Base-by-base conservation (phyloP, 2,797 vertebrate genomes). In the Halcyon smyrnensis region DNA sequence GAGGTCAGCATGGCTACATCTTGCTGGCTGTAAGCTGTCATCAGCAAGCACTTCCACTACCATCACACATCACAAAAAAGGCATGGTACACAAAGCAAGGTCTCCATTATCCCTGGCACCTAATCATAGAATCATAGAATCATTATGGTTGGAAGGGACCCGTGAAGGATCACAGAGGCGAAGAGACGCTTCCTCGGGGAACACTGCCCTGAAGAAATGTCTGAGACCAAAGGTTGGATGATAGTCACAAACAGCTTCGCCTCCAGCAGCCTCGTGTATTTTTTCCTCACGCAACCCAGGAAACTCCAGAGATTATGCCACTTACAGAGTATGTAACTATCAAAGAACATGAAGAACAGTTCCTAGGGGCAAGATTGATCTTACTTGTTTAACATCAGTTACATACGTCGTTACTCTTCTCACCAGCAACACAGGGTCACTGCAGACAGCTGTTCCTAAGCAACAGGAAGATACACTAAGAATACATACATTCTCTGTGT, bases 381-480 rank as follows among this genome's bases (percentile, higher is more conserved):
- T 85, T 68, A 46, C 54, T 93, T 90, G 71, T 87, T 93, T 91
- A 87, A 87, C 84, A 91, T 56, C 43, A 46, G 71, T 75, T 94
- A 84, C 34, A 30, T 60, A 88, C 37, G 46, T 75, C 2, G 0
- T 80, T 89, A 71, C 56, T 85, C 46, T 78, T 87, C 71, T 85
- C 71, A 80, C 75, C 45, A 94, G 39, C 74, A 74, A n/a, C 32
- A 63, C 37, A 8, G 64, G 91, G 90, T 89, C 88, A 91, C 53
- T 71, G 84, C 56, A 94, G 78, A 78, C 64, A 90, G 71, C 71
- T 85, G 93, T 92, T 97, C 50, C 96, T 85, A 95, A 93, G 97
- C 96, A 94, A 95, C 86, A 48, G 71, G 53, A 84, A 82, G 0
- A n/a, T 71, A 87, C 15, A 84, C 62, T 37, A 70, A 63, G 34